These are phyloP conservation scores for Poeciliopsis gracilis DNA, from an alignment of 2,797 vertebrate species.

Conservation along the genomic window DNA sequence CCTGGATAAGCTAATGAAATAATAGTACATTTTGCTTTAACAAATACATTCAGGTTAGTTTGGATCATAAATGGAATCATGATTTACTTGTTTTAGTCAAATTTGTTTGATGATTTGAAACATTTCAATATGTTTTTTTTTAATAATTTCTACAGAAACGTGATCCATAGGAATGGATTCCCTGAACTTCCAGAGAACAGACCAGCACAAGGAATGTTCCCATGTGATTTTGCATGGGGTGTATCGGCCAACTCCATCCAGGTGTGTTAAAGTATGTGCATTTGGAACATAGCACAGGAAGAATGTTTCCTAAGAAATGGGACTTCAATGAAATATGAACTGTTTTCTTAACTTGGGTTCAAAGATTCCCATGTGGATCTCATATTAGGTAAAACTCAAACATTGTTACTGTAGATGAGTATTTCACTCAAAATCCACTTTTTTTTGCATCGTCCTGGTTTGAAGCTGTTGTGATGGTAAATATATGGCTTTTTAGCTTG, in stretches of 20 bases:
- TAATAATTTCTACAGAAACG: conserved; percentile 71
- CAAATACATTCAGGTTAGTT: background rate
- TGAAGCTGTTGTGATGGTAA: background rate
- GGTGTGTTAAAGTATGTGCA: conserved; percentile 68
- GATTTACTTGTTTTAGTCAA: background rate
- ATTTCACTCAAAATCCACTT: background rate
- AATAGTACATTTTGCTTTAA: background rate
- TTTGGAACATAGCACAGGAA: background rate
- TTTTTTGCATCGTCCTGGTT: background rate
- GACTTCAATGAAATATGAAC: conserved; percentile 44
- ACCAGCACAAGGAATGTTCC: conserved; percentile 86
- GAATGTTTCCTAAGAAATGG: conserved; percentile 10
- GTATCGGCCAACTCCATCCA: conserved; percentile 91
- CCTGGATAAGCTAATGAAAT: background rate
- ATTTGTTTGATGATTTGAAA: background rate
- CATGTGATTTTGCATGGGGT: conserved; percentile 94
- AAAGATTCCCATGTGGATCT: background rate
- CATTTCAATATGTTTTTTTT: background rate
- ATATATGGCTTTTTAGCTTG: conserved; percentile 20
- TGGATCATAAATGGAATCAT: background rate
- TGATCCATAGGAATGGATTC: conserved; percentile 94
- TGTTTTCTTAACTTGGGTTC: conserved; percentile 36
- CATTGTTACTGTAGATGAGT: background rate
- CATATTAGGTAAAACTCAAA: conserved; percentile 17
- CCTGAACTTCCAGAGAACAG: conserved; percentile 89